Conservation (phyloP, 2,888 invertebrate genomes). For the Netelia fuscicornis region DNA sequence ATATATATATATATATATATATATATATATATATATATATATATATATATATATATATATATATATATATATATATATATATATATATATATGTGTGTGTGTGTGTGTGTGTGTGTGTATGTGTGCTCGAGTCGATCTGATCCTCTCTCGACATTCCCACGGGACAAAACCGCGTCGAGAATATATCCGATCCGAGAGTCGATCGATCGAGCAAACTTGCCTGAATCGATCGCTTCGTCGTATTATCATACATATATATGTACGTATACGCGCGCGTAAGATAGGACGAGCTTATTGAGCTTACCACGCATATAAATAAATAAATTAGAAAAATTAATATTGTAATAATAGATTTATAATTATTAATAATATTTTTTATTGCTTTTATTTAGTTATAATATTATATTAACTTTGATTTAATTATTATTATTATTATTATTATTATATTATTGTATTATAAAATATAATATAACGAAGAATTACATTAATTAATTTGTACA, state of each 20-base stretch:
- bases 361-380: no score
- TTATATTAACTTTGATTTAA: not conserved
- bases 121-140: conserved; percentile 4
- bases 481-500: no score
- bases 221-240: conserved; percentile 12
- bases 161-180: conserved; percentile 70
- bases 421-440: not conserved
- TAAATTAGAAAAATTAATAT: no score
- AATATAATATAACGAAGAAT: no score
- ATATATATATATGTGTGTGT: conserved; percentile 35
- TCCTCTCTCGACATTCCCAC: conserved; percentile 72
- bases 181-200: conserved; percentile 41
- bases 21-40: no score
- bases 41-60: no score
- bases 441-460: not conserved
- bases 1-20: no score
- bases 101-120: no score
- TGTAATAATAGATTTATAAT: no score
- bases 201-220: conserved; percentile 22
- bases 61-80: no score
- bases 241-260: not conserved
- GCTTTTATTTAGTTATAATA: not conserved
- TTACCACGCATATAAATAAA: no score
- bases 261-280: not conserved
- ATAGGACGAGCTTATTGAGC: no score